Percentiles rank a stretch among this genome's conserved stretches.
Evolutionary conservation across 2,797 vertebrate species (phyloP).

Genomic region (Synaphobranchus kaupii): DNA sequence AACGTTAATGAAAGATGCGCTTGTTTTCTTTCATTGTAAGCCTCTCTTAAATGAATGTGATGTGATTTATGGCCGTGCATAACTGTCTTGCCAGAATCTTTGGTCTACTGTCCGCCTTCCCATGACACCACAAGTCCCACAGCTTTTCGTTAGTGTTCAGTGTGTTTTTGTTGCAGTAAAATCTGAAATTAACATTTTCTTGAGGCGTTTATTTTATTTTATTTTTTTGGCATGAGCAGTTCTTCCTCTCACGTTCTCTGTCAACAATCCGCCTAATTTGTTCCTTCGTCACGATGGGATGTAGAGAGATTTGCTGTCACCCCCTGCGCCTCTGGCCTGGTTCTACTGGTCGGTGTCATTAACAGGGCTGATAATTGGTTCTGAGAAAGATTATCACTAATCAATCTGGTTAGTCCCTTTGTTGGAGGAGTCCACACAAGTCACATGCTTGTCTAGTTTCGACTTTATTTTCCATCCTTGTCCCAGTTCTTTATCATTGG

Average conservation of each 20-base stretch:
- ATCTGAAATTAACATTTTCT: neutral
- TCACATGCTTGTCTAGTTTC: neutral
- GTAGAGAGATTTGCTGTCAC: neutral
- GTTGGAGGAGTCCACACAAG: neutral
- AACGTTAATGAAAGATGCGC: neutral
- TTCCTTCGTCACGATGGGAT: neutral
- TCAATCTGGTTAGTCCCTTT: neutral
- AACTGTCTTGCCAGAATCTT: neutral
- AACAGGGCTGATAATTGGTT: neutral
- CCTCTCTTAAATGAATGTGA: too few species aligned
- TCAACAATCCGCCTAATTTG: neutral
- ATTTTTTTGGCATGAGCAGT: neutral
- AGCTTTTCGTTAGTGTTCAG: neutral
- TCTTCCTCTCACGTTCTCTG: neutral
- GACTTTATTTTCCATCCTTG: neutral
- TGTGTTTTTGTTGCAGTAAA: too few species aligned
- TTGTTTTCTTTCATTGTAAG: neutral
- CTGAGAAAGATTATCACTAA: slow-evolving; percentile 19
- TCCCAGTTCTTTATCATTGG: too few species aligned
- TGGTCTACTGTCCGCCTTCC: too few species aligned
- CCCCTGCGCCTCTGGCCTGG: neutral
- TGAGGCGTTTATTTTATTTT: too few species aligned
- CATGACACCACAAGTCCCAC: neutral
- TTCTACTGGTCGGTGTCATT: neutral
- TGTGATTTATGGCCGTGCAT: too few species aligned